Conservation (phyloP, 2,113 vertebrate species). For the Oxyruncus cristatus region DNA sequence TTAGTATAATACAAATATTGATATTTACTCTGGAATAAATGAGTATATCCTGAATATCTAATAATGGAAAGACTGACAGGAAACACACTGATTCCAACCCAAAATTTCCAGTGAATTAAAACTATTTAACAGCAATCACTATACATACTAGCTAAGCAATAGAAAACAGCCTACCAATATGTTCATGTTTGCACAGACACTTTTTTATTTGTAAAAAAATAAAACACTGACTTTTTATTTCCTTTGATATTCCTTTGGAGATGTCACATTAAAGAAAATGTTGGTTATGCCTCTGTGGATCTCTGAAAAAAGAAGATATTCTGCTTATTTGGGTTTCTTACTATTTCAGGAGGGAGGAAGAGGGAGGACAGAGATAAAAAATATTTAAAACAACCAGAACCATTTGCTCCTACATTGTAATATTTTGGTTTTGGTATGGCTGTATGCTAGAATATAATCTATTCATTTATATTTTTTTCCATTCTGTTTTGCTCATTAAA, state of each 20-base stretch:
- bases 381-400: neutral
- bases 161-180: neutral
- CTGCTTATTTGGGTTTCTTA: neutral
- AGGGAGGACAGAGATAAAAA: neutral
- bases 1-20: neutral
- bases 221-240: neutral
- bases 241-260: neutral
- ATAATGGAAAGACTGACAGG: neutral
- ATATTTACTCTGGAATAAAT: neutral
- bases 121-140: neutral
- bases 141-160: neutral
- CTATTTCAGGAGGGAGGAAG: neutral
- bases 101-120: neutral
- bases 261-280: neutral
- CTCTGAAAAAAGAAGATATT: neutral
- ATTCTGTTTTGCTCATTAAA: neutral
- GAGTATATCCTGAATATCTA: neutral
- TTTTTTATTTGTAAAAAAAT: slow-evolving; percentile 1
- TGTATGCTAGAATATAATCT: neutral
- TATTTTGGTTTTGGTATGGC: neutral
- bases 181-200: neutral
- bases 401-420: neutral
- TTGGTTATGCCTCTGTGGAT: neutral
- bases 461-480: neutral
- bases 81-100: neutral